These are phyloP conservation scores for Alcedo atthis DNA, from an alignment of 2,797 vertebrate species.

Conservation along the genomic window DNA sequence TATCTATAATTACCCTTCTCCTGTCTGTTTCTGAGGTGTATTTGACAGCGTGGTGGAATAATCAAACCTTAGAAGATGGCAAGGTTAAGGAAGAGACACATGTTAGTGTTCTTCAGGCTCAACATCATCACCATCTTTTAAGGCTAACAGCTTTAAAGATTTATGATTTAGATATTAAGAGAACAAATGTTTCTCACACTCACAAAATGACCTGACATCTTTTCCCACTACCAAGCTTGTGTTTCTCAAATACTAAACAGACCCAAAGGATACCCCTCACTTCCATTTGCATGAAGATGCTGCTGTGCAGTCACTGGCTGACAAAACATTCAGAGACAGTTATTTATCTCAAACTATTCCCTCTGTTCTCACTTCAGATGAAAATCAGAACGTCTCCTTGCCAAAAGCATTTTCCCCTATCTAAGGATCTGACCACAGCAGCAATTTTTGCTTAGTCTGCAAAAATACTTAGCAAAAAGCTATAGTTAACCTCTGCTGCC, in stretches of 20 bases:
- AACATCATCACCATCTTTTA: not conserved
- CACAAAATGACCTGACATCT: not conserved
- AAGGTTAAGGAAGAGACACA: not conserved
- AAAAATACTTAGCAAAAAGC: not conserved
- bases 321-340: not conserved
- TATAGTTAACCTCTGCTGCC: not conserved
- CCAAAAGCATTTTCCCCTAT: not conserved
- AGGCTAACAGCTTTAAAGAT: not conserved
- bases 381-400: not conserved
- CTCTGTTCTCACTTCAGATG: not conserved
- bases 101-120: not conserved
- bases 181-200: not conserved
- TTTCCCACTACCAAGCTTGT: not conserved
- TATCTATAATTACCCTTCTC: not conserved
- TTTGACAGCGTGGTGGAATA: not conserved
- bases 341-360: not conserved
- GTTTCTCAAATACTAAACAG: not conserved
- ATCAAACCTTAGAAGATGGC: not conserved
- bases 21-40: not conserved
- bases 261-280: not conserved
- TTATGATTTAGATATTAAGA: not conserved
- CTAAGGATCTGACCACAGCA: not conserved
- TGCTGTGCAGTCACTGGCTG: not conserved
- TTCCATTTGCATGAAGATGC: not conserved
- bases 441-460: not conserved